phyloP scores from a whole-genome alignment of 2,888 invertebrate species.

The Drosophila mimica region DNA sequence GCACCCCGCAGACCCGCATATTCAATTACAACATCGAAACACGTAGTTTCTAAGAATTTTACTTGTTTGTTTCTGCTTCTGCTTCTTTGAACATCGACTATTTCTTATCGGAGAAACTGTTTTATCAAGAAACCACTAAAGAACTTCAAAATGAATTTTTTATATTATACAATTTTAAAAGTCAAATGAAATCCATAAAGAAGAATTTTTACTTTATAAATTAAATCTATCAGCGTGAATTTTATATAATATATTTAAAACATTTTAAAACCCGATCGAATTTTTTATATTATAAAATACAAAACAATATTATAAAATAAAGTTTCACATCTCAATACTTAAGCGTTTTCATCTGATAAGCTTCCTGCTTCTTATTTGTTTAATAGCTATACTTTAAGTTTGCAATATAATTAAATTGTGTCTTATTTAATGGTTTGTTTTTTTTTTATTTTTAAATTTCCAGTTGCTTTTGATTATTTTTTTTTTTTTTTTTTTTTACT shows the following conservation, averaged over 20 bases:
- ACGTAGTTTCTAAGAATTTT: conserved; percentile 41
- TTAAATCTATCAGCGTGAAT: no score
- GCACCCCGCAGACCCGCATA: conserved; percentile 20
- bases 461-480: conserved; percentile 38
- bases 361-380: background rate
- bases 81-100: background rate
- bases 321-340: background rate
- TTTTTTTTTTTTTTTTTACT: conserved; percentile 17
- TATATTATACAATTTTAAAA: background rate
- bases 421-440: background rate
- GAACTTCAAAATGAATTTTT: background rate
- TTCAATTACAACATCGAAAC: conserved; percentile 41
- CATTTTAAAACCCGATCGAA: no score
- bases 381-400: background rate
- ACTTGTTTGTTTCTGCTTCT: conserved; percentile 16
- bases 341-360: background rate
- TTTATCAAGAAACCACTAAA: conserved; percentile 8
- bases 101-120: conserved; percentile 47
- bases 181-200: background rate
- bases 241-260: no score
- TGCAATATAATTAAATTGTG: background rate
- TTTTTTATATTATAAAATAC: background rate
- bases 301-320: background rate
- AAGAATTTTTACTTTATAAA: background rate
- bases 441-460: background rate